Base-by-base conservation (phyloP, 1,140 invertebrate genomes). In the Euwallacea similis region DNA sequence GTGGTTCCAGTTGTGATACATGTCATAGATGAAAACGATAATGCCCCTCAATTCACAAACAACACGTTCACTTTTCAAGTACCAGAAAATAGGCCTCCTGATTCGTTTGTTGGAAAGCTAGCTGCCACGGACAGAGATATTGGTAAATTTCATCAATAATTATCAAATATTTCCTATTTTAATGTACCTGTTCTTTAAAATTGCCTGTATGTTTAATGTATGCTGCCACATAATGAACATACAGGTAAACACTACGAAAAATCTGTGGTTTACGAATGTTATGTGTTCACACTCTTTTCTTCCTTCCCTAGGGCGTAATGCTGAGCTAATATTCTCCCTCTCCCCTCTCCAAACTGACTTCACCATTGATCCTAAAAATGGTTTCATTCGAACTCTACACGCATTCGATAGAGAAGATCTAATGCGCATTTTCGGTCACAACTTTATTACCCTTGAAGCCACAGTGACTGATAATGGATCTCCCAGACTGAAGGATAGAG, bases 21-120 rank as follows among this genome's bases (percentile, higher is more conserved):
- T 78, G 89, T 99, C 2, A 89, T 95, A 43, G 97, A 98, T 83
- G 96, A 96, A 81, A 98, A 99, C 81, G 97, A 99, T 81, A 98
- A 98, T 79, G 87, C 90, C 13, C 97, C 97, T 0, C 87, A 91
- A 78, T 95, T 95, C 79, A 90, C 88, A 0, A 96, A 96, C 76
- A 88, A 88, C 6, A 95, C 92, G 4, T 95, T 95, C 78, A 89
- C 88, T 50, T 95, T 96, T 78, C 89, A 87, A 79, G 87, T 96
- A 7, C 86, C 88, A n/a, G 95, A 97, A 84, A 96, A 96, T 80
- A 92, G 94, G 76, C 90, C 91, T 0, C 86, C 89, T 0, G 93
- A 96, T 81, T 93, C 93, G 0, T 96, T 95, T 81, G 92, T 98
- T 4, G 94, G 94, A 0, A 94, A 93, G 84, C 82, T 98, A 60